Conservation (phyloP, 2,888 invertebrate genomes). For the Stenolophus ochropezus region DNA sequence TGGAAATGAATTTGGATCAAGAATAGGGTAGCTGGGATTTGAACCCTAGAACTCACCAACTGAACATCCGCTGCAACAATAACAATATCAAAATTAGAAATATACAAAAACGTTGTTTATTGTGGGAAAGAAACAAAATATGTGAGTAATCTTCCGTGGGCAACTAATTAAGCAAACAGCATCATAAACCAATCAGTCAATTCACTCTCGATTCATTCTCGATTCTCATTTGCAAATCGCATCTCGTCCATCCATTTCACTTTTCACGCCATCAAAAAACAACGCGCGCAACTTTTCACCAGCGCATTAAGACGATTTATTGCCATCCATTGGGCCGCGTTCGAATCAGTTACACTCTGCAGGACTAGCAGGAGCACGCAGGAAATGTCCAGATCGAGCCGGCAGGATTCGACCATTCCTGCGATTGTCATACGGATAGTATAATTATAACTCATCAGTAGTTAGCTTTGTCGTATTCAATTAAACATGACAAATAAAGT, state of each 20-base stretch:
- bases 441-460: too few species aligned
- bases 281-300: constrained; percentile 44
- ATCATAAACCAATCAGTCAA: constrained; percentile 18
- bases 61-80: too few species aligned
- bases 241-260: constrained; percentile 47
- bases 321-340: constrained; percentile 19
- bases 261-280: constrained; percentile 50
- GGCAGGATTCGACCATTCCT: neutral
- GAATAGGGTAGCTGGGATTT: too few species aligned
- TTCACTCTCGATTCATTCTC: constrained; percentile 6
- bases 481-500: too few species aligned
- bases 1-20: too few species aligned
- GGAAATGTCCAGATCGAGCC: neutral
- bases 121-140: neutral
- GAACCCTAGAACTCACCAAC: too few species aligned
- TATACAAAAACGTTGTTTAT: too few species aligned
- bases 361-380: neutral
- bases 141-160: neutral
- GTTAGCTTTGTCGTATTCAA: too few species aligned
- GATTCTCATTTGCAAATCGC: constrained; percentile 32
- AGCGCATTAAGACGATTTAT: constrained; percentile 55
- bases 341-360: constrained; percentile 28
- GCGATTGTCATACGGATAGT: too few species aligned
- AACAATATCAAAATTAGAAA: too few species aligned
- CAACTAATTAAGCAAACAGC: neutral